Evolutionary conservation across 2,797 vertebrate genomes (phyloP).

Genomic region (Pangasius krempfi): DNA sequence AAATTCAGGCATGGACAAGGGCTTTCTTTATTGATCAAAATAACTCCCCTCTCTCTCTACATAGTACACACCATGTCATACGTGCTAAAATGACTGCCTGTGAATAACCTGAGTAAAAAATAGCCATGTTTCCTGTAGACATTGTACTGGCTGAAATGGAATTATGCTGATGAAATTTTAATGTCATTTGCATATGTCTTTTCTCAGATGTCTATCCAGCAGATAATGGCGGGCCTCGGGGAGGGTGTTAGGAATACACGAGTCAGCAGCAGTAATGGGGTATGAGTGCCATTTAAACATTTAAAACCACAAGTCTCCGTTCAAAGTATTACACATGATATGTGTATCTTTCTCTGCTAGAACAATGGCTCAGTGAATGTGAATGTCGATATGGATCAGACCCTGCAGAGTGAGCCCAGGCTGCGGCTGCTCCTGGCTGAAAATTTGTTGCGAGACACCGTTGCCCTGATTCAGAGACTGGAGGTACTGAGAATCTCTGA

Average conservation of each 20-base stretch:
- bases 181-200: constrained; percentile 5
- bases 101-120: neutral
- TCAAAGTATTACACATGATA: neutral
- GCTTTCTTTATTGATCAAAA: constrained; percentile 3
- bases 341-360: constrained; percentile 60
- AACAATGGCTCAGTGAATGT: constrained; percentile 86
- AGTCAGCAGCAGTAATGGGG: constrained; percentile 79
- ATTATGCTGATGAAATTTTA: neutral
- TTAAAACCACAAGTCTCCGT: neutral
- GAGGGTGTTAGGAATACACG: constrained; percentile 75
- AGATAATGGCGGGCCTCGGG: constrained; percentile 78
- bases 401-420: constrained; percentile 85
- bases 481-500: constrained; percentile 71
- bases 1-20: constrained; percentile 73
- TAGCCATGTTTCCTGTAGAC: neutral
- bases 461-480: constrained; percentile 82
- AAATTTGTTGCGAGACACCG: constrained; percentile 87
- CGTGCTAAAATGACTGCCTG: neutral
- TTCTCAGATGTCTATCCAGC: constrained; percentile 81
- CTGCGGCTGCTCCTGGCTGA: constrained; percentile 87
- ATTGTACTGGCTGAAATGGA: neutral
- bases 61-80: neutral
- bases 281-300: constrained; percentile 59
- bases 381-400: constrained; percentile 89
- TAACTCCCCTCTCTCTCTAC: no score